Base-by-base conservation (phyloP, 2,888 invertebrate genomes). In the Trissolcus japonicus region DNA sequence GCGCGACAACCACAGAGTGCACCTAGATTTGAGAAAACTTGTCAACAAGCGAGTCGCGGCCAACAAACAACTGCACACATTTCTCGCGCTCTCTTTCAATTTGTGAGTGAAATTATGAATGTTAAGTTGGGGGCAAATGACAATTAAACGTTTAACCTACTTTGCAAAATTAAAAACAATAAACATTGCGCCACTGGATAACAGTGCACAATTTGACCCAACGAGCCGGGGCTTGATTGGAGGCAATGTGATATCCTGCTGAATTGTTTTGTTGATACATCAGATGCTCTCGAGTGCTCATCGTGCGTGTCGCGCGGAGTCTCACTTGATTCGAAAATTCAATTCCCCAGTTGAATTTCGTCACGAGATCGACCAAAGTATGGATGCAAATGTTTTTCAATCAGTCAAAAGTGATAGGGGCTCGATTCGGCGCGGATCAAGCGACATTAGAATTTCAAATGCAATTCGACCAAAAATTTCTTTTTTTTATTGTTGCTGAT, bases 381-480 rank as follows among this genome's bases (percentile, higher is more conserved):
- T 25, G 6, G 25, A 25, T 25, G 25, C 25, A 25, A 25, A 25
- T 25, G 25, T 25, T 25, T 35, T 35, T 35, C 35, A 35, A 35
- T 35, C 35, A 35, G 25, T 25, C 25, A 35, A 35, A 35, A 35
- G 56, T 56, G 62, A 71, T 71, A 57, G 48, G 69, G 69, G 69
- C 51, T 21, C 1, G 16, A 19, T 17, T 16, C 16, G 16, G 4
- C 51, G 21, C n/a, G 35, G 54, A 61, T 54, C 46, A 35, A 50
- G 56, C 35, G 7, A 51, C 29, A 72, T 73, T 73, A 66, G 73
- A 73, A 66, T 73, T 73, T 73, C 17, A 73, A 73, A 73, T 73
- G 46, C 51, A 73, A 73, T 73, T 66, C 14, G 46, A 6, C 14
- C 16, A 16, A 41, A 51, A 19, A 19, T 35, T 60, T 46, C 40